phyloP scores from a whole-genome alignment of 1,140 invertebrate species.

The Drosophila ohnishii region DNA sequence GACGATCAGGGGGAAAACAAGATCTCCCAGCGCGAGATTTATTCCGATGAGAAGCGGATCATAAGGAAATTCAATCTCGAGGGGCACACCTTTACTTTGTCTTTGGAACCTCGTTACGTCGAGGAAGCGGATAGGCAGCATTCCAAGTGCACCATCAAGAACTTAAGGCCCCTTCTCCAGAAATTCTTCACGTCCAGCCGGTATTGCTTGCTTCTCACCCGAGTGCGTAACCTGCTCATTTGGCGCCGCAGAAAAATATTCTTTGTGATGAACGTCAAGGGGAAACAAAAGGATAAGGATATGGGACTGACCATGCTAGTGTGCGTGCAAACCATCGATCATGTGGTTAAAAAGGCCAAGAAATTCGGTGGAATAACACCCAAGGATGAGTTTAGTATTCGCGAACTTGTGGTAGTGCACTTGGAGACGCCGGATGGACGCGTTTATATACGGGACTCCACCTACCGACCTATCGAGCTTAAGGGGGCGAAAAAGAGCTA shows the following conservation, averaged over 20 bases:
- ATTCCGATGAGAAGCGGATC: slow-evolving; percentile 33
- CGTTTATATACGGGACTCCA: slow-evolving; percentile 44
- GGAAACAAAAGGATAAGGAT: slow-evolving; percentile 8
- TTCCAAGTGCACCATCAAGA: slow-evolving; percentile 29
- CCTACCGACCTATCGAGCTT: slow-evolving; percentile 40
- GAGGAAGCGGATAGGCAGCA: slow-evolving; percentile 2
- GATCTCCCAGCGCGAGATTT: background rate
- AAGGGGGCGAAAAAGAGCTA: slow-evolving; percentile 62
- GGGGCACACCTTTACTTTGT: slow-evolving; percentile 61
- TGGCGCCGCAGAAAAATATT: slow-evolving; percentile 53
- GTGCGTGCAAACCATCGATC: slow-evolving; percentile 53
- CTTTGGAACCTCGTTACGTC: slow-evolving; percentile 48
- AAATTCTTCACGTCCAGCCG: slow-evolving; percentile 52
- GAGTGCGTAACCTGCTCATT: slow-evolving; percentile 52
- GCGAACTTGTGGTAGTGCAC: slow-evolving; percentile 68
- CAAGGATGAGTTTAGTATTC: slow-evolving; percentile 47
- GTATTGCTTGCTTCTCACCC: slow-evolving; percentile 60
- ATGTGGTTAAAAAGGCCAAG: slow-evolving; percentile 56
- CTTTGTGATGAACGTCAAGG: slow-evolving; percentile 66
- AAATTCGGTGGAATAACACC: slow-evolving; percentile 38
- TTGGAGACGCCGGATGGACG: slow-evolving; percentile 60
- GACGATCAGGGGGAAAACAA: background rate
- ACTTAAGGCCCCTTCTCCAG: slow-evolving; percentile 38
- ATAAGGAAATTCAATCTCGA: slow-evolving; percentile 59
- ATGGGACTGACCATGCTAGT: slow-evolving; percentile 52